Evolutionary conservation across 2,797 vertebrate species (phyloP).

Genomic region (Peromyscus aztecus): DNA sequence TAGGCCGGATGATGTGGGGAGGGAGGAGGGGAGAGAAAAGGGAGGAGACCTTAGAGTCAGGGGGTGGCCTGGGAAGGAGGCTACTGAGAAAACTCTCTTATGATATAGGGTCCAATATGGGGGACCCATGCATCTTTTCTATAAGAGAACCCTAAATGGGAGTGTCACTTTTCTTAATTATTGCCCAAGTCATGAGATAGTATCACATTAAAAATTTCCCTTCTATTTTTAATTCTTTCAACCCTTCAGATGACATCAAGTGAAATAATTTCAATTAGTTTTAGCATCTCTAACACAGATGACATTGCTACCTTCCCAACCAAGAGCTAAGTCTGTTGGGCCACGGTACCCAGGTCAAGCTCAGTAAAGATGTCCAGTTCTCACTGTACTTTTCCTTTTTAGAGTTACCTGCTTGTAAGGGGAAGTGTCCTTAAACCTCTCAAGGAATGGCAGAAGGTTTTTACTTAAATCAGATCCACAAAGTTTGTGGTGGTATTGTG

Average conservation of each 20-base stretch:
- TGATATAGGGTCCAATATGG: fast-evolving
- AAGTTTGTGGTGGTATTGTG: too few species aligned
- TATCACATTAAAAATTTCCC: neutral
- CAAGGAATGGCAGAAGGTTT: neutral
- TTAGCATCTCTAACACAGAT: neutral
- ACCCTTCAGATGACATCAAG: neutral
- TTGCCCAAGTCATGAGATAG: neutral
- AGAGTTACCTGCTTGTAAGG: neutral
- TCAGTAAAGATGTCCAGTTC: neutral
- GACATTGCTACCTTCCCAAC: neutral
- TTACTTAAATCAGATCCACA: neutral
- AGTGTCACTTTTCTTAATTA: neutral
- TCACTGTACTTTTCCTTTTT: neutral
- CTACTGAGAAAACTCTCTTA: neutral
- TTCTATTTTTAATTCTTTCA: neutral
- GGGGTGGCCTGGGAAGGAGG: neutral
- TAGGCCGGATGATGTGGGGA: neutral
- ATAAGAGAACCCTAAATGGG: neutral
- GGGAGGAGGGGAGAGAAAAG: neutral
- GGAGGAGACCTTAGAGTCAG: neutral
- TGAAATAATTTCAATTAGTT: neutral
- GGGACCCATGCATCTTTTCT: neutral
- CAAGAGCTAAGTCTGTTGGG: neutral
- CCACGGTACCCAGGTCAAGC: neutral
- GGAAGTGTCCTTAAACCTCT: neutral